Evolutionary conservation across 2,888 invertebrate species (phyloP), one percentile per base, ranked within the genome.

Genomic region (Capitulum mitella): DNA sequence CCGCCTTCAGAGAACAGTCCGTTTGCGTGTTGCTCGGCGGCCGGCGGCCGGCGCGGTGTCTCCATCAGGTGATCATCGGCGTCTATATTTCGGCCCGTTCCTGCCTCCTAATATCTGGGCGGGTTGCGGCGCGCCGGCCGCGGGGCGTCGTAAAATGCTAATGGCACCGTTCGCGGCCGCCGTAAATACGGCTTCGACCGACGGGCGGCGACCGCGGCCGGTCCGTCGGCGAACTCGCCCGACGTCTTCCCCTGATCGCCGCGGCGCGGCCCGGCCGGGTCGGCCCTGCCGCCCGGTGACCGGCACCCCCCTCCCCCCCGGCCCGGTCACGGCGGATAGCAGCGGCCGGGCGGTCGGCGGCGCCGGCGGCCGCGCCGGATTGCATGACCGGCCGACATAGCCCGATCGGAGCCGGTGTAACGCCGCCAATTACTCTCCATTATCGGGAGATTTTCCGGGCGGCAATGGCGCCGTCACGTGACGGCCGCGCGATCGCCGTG

Each of bases 331-430:
- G 19, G 34, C 26, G 54, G 22, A 19, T 12, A 61, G 34, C 64
- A 37, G 34, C 64, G 37, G 26, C 70, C 70, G 70, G 26, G 37
- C 26, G 37, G 70, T 37, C 40, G 34, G 64, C 64, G 64, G 5
- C 64, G 64, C 19, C 64, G 64, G 64, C 34, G 58, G 58, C 58
- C 58, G 51, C 51, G 58, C 58, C 64, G 19, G 64, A 32, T 70
- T 70, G 70, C 70, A 70, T 70, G 70, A 22, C 70, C 19, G 40
- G 8, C 70, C 40, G 70, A 10, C 70, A 37, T 64, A 5, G 37
- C 37, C 26, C 40, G 58, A 70, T 70, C 70, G 70, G 26, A 12
- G 37, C 3, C 37, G 26, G 19, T 3, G 16, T 16, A 29, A 12
- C 19, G 12, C 19, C 61, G 64, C 32, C 64, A 10, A 70, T 70